phyloP scores from a whole-genome alignment of 2,113 vertebrate genomes.

The Acanthochromis polyacanthus region DNA sequence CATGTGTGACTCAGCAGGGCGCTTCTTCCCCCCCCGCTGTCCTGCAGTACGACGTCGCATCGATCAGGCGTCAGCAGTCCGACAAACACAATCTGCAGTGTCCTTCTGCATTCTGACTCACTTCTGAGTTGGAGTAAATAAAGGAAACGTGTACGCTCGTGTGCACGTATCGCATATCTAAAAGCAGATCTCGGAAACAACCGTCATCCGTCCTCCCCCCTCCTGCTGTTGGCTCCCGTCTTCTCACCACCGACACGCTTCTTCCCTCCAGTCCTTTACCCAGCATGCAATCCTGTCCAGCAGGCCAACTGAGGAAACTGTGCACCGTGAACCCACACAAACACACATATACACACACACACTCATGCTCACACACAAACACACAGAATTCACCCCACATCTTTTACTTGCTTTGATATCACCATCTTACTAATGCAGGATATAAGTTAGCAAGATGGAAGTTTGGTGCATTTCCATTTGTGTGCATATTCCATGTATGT shows the following conservation, averaged over 20 bases:
- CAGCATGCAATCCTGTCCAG: constrained; percentile 81
- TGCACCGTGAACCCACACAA: not conserved
- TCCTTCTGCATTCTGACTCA: constrained; percentile 10
- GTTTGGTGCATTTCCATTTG: constrained; percentile 26
- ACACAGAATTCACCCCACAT: constrained; percentile 14
- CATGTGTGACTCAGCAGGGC: not conserved
- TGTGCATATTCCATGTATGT: constrained; percentile 46
- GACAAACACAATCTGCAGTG: constrained; percentile 15
- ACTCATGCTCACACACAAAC: constrained; percentile 1
- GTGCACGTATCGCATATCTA: constrained; percentile 11
- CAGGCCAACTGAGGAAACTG: constrained; percentile 77
- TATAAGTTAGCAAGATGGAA: constrained; percentile 38
- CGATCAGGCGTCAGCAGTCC: constrained; percentile 12
- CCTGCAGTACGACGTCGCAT: not conserved
- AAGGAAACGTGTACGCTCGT: constrained; percentile 18
- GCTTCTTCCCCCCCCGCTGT: not conserved
- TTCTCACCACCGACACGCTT: constrained; percentile 1
- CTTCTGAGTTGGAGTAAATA: not conserved
- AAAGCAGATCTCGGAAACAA: constrained; percentile 34
- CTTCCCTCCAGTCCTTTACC: constrained; percentile 40
- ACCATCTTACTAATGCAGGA: constrained; percentile 66
- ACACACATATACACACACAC: constrained; percentile 2
- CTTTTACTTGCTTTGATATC: constrained; percentile 35
- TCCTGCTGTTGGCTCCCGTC: not conserved
- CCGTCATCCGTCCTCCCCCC: not conserved